Evolutionary conservation across 2,113 vertebrate species (phyloP).

Genomic region (Brienomyrus longianalis): DNA sequence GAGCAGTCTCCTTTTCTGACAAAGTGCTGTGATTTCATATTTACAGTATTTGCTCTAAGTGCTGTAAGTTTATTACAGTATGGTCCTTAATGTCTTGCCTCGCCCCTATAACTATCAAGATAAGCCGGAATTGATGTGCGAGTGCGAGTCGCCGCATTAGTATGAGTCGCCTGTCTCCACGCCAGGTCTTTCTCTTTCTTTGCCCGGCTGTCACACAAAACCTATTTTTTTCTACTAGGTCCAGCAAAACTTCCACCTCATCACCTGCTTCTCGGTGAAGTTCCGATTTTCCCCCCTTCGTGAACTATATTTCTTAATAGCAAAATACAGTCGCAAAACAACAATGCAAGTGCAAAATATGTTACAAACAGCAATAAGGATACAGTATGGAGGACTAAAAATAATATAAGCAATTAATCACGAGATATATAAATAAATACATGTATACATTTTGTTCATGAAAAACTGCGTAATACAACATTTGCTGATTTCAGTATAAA

Average conservation of each 20-base stretch:
- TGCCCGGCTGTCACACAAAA: not conserved
- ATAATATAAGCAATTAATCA: not conserved
- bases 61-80: not conserved
- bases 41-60: not conserved
- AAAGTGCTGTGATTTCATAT: not conserved
- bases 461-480: not conserved
- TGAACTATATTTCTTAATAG: not conserved
- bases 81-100: not conserved
- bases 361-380: not conserved
- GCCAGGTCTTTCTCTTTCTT: not conserved
- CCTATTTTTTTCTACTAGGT: not conserved
- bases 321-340: not conserved
- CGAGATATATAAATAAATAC: not conserved
- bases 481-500: no score
- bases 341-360: not conserved
- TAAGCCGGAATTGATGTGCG: not conserved
- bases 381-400: not conserved
- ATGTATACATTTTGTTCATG: not conserved
- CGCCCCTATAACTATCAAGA: not conserved
- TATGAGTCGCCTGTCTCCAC: not conserved
- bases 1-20: not conserved
- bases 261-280: not conserved
- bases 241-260: not conserved
- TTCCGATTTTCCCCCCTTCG: not conserved
- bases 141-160: not conserved